Evolutionary conservation across 92 coral and sea anemone genomes (phyloP).

Genomic region (Micromussa lordhowensis): DNA sequence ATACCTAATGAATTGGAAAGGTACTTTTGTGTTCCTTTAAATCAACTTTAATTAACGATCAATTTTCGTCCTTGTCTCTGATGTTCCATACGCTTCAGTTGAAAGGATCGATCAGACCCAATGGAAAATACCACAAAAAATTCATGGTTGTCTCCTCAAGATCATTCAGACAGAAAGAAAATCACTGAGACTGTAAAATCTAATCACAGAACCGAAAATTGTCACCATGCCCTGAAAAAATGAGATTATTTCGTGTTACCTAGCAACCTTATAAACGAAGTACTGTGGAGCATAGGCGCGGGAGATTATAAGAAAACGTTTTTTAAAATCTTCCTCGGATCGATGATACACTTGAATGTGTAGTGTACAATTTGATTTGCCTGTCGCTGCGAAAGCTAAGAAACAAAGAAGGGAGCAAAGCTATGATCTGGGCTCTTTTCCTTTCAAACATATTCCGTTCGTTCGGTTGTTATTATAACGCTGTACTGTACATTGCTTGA

Average conservation of each 20-base stretch:
- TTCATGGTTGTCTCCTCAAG: neutral
- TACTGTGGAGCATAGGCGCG: neutral
- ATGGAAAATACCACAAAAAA: no score
- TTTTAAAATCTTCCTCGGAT: neutral
- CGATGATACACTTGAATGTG: neutral
- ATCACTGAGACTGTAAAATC: neutral
- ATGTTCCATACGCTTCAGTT: neutral
- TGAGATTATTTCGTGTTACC: neutral
- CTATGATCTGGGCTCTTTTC: neutral
- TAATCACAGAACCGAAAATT: neutral
- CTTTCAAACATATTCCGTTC: constrained; percentile 7
- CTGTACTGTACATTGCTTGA: constrained; percentile 37
- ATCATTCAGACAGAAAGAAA: no score
- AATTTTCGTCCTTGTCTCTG: no score
- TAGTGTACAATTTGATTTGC: neutral
- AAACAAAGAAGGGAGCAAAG: neutral
- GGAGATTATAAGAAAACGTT: neutral
- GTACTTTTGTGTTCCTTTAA: no score
- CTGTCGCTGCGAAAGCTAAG: neutral
- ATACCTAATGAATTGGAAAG: no score
- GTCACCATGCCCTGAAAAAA: neutral
- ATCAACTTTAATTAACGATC: no score
- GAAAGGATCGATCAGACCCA: neutral
- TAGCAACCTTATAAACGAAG: neutral
- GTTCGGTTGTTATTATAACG: constrained; percentile 20